Base-by-base conservation (phyloP, 2,113 vertebrate genomes). In the Lagopus leucura region DNA sequence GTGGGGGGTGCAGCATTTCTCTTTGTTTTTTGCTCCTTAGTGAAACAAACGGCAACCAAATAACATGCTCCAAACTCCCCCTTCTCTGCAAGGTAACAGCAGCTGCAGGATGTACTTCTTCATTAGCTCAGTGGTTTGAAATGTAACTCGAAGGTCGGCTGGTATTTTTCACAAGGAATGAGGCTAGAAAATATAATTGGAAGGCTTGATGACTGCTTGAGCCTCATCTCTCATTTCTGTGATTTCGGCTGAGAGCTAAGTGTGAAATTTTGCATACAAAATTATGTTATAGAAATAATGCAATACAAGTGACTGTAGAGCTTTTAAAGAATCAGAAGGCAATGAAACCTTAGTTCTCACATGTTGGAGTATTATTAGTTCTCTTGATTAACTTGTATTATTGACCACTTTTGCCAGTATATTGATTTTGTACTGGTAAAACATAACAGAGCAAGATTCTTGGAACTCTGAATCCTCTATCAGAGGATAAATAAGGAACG, bases 171-270 rank as follows among this genome's bases (percentile, higher is more conserved):
- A 38, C 3, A 1, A 84, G 69, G 66, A 91, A 94, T 38, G 40
- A 92, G 38, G n/a, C 54, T 65, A 87, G 82, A 90, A 92, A 90
- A 93, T 67, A 74, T 61, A 90, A 92, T 52, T 27, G 14, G 64
- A 91, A 94, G 25, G 12, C 34, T 86, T 79, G 50, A 38, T 79
- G 94, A 42, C 54, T 90, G 20, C 40, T 40, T 78, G 70, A 73
- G 54, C 45, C 18, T 20, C 42, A 52, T 88, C 91, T 93, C 71
- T 88, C 75, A 48, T 92, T 94, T 86, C 58, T 54, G 36, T 83
- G 73, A 34, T 64, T 90, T 40, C 27, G 67, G 9, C 6, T 45
- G 50, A 72, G 58, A 95, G 24, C 55, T 86, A 80, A 74, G 61
- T 60, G 32, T 21, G 45, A 63, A 69, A 82, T 83, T 92, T 50